Conservation (phyloP, 2,797 vertebrate species). For the Pipistrellus nathusii region DNA sequence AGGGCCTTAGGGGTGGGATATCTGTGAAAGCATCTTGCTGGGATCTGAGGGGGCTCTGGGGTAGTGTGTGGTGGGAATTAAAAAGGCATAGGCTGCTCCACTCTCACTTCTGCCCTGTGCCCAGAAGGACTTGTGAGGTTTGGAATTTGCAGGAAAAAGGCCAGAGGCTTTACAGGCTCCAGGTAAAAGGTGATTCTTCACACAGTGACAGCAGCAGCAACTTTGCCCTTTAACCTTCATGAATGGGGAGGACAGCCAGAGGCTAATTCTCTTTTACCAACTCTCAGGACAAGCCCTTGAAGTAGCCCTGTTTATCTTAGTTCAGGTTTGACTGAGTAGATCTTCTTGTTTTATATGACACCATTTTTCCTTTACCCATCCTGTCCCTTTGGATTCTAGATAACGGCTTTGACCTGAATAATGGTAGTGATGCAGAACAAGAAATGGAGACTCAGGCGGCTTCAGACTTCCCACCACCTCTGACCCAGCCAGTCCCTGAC, state of each 20-base stretch:
- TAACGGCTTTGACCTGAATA: conserved; percentile 76
- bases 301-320: conserved; percentile 47
- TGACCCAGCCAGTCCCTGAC: conserved; percentile 51
- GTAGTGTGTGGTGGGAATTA: not conserved
- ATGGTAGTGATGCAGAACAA: conserved; percentile 80
- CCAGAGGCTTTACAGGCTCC: not conserved
- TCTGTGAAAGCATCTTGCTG: not conserved
- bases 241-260: not conserved
- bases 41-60: not conserved
- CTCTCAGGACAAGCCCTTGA: conserved; percentile 14
- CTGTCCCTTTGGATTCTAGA: conserved; percentile 77
- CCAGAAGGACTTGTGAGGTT: conserved; percentile 13
- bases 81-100: not conserved
- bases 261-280: conserved; percentile 31
- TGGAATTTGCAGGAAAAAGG: not conserved
- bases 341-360: conserved; percentile 44
- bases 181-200: conserved; percentile 52
- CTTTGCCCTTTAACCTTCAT: conserved; percentile 49
- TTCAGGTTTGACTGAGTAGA: conserved; percentile 39
- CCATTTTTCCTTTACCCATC: conserved; percentile 3
- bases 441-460: conserved; percentile 77
- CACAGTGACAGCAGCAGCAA: not conserved
- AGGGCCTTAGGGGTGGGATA: not conserved
- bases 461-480: conserved; percentile 68
- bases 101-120: not conserved